Conservation (phyloP, 1,140 invertebrate species). For the Drosophila aff. region DNA sequence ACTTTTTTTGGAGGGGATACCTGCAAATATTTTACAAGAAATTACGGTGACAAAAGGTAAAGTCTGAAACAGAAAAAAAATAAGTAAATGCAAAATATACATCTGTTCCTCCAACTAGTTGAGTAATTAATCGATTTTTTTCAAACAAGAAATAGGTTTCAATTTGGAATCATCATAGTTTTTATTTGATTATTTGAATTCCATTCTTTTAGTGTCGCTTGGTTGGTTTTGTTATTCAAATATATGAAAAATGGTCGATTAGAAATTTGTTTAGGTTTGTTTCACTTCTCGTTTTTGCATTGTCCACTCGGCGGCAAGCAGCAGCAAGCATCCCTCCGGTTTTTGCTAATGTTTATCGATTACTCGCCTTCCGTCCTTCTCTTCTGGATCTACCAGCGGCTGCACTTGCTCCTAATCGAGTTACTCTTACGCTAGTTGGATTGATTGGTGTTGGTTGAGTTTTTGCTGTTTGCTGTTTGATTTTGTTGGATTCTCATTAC, state of each 20-base stretch:
- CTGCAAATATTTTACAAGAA: no score
- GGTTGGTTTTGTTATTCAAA: slow-evolving; percentile 71
- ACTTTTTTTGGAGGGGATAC: no score
- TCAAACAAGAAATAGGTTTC: background rate
- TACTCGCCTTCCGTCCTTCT: slow-evolving; percentile 12
- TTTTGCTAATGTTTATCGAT: slow-evolving; percentile 20
- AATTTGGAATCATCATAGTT: slow-evolving; percentile 70
- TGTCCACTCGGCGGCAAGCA: slow-evolving; percentile 10
- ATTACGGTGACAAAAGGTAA: no score
- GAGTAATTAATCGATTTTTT: background rate
- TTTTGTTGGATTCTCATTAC: slow-evolving; percentile 33
- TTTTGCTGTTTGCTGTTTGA: slow-evolving; percentile 26
- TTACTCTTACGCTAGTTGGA: slow-evolving; percentile 52
- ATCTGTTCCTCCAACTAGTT: no score
- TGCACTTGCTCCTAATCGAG: slow-evolving; percentile 39
- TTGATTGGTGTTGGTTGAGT: slow-evolving; percentile 44
- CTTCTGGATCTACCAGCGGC: slow-evolving; percentile 17
- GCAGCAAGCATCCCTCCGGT: slow-evolving; percentile 8
- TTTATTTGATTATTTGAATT: slow-evolving; percentile 81
- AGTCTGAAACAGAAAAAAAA: no score
- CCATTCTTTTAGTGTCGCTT: slow-evolving; percentile 73
- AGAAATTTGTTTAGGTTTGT: slow-evolving; percentile 67
- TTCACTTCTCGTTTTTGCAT: slow-evolving; percentile 37
- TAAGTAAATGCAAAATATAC: no score
- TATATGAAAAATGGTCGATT: slow-evolving; percentile 82